These are phyloP conservation scores for Pseudoips prasinana DNA, from an alignment of 2,888 invertebrate species.

Conservation along the genomic window DNA sequence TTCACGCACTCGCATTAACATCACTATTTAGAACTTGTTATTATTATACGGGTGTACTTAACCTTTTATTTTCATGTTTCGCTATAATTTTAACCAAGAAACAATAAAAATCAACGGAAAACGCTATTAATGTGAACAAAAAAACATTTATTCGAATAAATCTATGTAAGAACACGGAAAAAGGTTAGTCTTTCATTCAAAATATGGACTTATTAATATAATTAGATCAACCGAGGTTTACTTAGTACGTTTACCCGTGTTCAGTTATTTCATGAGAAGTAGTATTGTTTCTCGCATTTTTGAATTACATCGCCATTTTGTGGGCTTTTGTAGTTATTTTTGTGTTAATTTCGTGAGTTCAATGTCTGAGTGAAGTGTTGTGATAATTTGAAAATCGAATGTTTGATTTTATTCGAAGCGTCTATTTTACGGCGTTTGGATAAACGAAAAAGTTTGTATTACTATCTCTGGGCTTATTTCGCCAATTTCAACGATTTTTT, in stretches of 20 bases:
- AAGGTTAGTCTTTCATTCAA: constrained; percentile 68
- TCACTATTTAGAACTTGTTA: constrained; percentile 60
- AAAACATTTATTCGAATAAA: constrained; percentile 26
- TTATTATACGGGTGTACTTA: constrained; percentile 62
- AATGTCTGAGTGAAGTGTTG: constrained; percentile 14
- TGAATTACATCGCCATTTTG: constrained; percentile 71
- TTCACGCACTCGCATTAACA: too few relatives aligned
- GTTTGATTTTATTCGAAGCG: constrained; percentile 29
- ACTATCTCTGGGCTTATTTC: background rate
- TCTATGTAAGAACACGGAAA: constrained; percentile 33
- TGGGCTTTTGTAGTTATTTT: constrained; percentile 31
- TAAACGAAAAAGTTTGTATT: constrained; percentile 24
- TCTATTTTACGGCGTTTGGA: constrained; percentile 13
- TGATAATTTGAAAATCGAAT: constrained; percentile 22
- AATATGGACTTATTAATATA: constrained; percentile 51
- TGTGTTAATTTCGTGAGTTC: constrained; percentile 27
- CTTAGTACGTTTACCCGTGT: constrained; percentile 54
- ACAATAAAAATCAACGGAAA: constrained; percentile 45
- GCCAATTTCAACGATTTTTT: too few relatives aligned
- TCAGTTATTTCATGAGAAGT: constrained; percentile 72
- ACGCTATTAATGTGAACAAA: constrained; percentile 40
- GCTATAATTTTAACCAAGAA: constrained; percentile 58
- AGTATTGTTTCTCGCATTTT: constrained; percentile 64
- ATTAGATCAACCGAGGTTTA: constrained; percentile 55
- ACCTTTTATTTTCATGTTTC: constrained; percentile 71